Percentiles rank a stretch among this genome's conserved stretches.
phyloP scores from a whole-genome alignment of 1,140 invertebrate species.

The Hyles vespertilio region DNA sequence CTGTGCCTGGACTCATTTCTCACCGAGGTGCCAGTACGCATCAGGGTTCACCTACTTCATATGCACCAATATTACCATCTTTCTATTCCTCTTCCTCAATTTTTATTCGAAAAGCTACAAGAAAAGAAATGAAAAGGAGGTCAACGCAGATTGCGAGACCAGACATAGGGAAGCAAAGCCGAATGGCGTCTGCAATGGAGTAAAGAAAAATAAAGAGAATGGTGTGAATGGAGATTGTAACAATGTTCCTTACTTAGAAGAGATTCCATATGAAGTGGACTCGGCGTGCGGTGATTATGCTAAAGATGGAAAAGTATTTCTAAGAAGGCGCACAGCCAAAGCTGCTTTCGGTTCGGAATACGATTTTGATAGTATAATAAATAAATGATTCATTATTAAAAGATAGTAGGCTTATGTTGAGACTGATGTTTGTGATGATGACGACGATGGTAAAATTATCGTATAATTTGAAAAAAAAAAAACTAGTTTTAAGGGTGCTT shows the following conservation, averaged over 20 bases:
- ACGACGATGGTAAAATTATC: slow-evolving; percentile 8
- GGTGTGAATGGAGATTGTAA: slow-evolving; percentile 31
- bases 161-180: slow-evolving; percentile 77
- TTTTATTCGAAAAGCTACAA: slow-evolving; percentile 91
- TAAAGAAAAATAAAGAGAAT: slow-evolving; percentile 29
- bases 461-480: slow-evolving; percentile 17
- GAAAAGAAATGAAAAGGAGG: slow-evolving; percentile 31
- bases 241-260: slow-evolving; percentile 32
- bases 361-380: slow-evolving; percentile 55
- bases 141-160: slow-evolving; percentile 39
- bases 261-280: slow-evolving; percentile 45
- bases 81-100: slow-evolving; percentile 90
- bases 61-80: slow-evolving; percentile 82
- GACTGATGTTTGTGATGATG: slow-evolving; percentile 33
- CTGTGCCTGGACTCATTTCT: slow-evolving; percentile 81
- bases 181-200: slow-evolving; percentile 51
- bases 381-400: slow-evolving; percentile 53
- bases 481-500: neutral
- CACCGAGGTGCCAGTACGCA: slow-evolving; percentile 86
- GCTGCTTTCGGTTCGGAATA: slow-evolving; percentile 40
- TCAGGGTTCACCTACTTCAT: slow-evolving; percentile 79
- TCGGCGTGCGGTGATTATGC: slow-evolving; percentile 47
- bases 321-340: slow-evolving; percentile 52
- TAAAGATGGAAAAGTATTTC: slow-evolving; percentile 48
- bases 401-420: slow-evolving; percentile 22